These are phyloP conservation scores for Porites lutea DNA, from an alignment of 64 coral and sea anemone species.

Conservation along the genomic window DNA sequence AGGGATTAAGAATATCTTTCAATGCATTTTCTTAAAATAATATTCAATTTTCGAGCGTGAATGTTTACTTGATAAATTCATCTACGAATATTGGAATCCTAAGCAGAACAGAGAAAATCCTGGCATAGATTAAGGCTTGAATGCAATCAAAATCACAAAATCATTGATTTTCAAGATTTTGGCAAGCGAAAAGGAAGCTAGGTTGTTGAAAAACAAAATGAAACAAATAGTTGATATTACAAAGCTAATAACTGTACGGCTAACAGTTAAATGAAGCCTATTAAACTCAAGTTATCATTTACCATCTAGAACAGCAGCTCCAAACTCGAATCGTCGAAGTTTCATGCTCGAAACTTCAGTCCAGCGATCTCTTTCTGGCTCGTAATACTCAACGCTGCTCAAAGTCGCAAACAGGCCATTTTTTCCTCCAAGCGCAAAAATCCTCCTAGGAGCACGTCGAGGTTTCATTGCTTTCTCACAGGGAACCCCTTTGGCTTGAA, in stretches of 20 bases:
- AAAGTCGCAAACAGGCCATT: constrained; percentile 95
- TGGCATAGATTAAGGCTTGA: too few species aligned
- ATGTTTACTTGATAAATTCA: too few species aligned
- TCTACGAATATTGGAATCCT: too few species aligned
- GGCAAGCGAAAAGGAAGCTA: too few species aligned
- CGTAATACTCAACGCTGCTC: constrained; percentile 87
- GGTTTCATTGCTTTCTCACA: constrained; percentile 51
- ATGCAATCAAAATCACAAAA: too few species aligned
- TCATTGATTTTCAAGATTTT: too few species aligned
- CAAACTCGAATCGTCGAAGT: constrained; percentile 90
- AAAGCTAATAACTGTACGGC: neutral
- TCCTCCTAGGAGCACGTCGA: constrained; percentile 71
- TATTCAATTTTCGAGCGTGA: too few species aligned
- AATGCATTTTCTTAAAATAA: too few species aligned
- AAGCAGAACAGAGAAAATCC: too few species aligned
- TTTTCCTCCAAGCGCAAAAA: constrained; percentile 91
- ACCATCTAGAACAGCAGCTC: constrained; percentile 89
- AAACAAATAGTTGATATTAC: neutral
- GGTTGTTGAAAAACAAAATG: too few species aligned
- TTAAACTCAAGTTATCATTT: constrained; percentile 1
- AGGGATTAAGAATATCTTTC: too few species aligned
- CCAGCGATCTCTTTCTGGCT: constrained; percentile 83
- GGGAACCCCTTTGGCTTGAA: constrained; percentile 59
- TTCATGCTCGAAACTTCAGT: constrained; percentile 82
- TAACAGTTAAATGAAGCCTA: neutral